These are phyloP conservation scores for Galerucella nymphaeae DNA, from an alignment of 2,888 invertebrate species.

Conservation along the genomic window DNA sequence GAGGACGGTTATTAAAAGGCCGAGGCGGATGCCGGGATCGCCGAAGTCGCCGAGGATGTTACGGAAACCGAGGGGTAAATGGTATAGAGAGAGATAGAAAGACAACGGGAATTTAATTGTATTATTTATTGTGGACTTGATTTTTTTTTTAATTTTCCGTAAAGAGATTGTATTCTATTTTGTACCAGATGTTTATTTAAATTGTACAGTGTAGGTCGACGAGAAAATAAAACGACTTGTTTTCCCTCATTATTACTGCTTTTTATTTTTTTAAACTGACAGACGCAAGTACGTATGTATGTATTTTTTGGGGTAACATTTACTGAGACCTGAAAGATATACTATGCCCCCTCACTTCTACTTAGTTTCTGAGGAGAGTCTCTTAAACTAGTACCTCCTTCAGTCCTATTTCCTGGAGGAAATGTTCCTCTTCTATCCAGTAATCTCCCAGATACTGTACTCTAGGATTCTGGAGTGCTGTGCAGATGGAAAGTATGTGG, in stretches of 20 bases:
- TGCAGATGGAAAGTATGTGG: too few relatives aligned
- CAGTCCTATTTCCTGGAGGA: too few relatives aligned
- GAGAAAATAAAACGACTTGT: slow-evolving; percentile 33
- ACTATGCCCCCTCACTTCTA: too few relatives aligned
- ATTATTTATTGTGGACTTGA: slow-evolving; percentile 32
- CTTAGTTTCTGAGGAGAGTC: too few relatives aligned
- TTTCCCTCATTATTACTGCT: slow-evolving; percentile 16
- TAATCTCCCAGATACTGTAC: too few relatives aligned
- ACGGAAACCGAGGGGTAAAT: slow-evolving; percentile 61
- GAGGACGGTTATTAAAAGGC: slow-evolving; percentile 45
- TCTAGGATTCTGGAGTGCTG: too few relatives aligned
- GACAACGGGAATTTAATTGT: slow-evolving; percentile 28
- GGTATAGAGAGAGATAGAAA: slow-evolving; percentile 64
- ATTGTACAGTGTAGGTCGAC: slow-evolving; percentile 41
- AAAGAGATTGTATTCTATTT: slow-evolving; percentile 52
- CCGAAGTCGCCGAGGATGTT: slow-evolving; percentile 63
- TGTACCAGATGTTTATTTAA: slow-evolving; percentile 55
- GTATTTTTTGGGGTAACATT: too few relatives aligned
- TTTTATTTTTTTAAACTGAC: not conserved
- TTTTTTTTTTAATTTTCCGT: slow-evolving; percentile 38
- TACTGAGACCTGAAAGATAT: too few relatives aligned
- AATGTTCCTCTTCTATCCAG: too few relatives aligned
- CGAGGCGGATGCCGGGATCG: slow-evolving; percentile 56
- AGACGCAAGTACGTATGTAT: too few relatives aligned
- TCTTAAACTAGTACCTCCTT: too few relatives aligned